These are phyloP conservation scores for Lordiphosa fenestrarum DNA, from an alignment of 2,888 invertebrate species.

Conservation along the genomic window DNA sequence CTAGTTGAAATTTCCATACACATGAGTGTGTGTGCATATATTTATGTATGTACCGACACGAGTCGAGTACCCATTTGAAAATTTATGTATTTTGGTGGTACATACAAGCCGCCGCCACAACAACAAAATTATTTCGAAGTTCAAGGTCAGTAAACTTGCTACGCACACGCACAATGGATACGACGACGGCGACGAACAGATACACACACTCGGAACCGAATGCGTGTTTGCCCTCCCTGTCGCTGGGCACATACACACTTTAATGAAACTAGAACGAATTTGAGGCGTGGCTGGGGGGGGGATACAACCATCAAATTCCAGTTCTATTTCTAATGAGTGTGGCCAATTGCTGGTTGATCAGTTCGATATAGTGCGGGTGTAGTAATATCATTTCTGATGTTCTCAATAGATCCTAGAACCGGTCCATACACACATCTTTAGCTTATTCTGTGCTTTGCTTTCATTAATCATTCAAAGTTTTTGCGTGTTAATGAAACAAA, in stretches of 20 bases:
- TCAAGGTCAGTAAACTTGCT: slow-evolving; percentile 80
- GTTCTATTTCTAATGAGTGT: slow-evolving; percentile 21
- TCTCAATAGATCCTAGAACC: slow-evolving; percentile 47
- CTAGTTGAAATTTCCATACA: slow-evolving; percentile 16
- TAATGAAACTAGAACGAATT: slow-evolving; percentile 66
- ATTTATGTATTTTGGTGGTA: slow-evolving; percentile 42
- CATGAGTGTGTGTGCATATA: not conserved
- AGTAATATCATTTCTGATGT: slow-evolving; percentile 38
- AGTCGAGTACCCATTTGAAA: slow-evolving; percentile 44
- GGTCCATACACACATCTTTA: slow-evolving; percentile 27
- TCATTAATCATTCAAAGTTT: slow-evolving; percentile 56
- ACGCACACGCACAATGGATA: slow-evolving; percentile 66
- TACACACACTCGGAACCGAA: slow-evolving; percentile 24
- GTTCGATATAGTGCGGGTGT: slow-evolving; percentile 50
- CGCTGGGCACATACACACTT: slow-evolving; percentile 28
- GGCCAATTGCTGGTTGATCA: slow-evolving; percentile 16
- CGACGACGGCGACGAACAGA: slow-evolving; percentile 15
- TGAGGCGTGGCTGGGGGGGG: slow-evolving; percentile 3
- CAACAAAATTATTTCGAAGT: slow-evolving; percentile 73
- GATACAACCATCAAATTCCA: slow-evolving; percentile 21
- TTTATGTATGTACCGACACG: slow-evolving; percentile 6
- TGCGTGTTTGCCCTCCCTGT: slow-evolving; percentile 1
- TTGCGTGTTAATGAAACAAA: slow-evolving; percentile 27
- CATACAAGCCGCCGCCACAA: slow-evolving; percentile 30
- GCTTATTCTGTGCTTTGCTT: slow-evolving; percentile 25